Evolutionary conservation across 2,888 invertebrate species (phyloP), one percentile per base, ranked within the genome.

Genomic region (Eristalis arbustorum): DNA sequence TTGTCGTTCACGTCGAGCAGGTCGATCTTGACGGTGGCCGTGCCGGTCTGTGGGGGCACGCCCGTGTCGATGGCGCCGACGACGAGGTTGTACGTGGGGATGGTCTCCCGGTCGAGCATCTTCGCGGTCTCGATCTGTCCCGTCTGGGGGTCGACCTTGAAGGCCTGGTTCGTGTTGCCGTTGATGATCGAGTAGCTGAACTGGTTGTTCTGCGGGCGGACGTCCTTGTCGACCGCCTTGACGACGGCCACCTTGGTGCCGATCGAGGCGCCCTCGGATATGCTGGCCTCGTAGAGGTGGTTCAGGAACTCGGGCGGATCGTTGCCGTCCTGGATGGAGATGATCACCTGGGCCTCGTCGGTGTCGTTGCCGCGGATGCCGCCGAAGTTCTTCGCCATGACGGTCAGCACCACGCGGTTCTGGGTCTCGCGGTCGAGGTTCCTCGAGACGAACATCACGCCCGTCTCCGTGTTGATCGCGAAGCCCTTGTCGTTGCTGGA

Each of bases 311-410:
- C 97, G 0, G 98, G 98, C 0, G 98, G 98, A 93, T 98, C 98
- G 91, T 98, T 98, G 23, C 98, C 98, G 92, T 98, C 98, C 93
- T 98, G 97, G 88, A 99, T 97, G 0, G 97, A 96, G 87, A 99
- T 96, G 66, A 97, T 97, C 0, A 99, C 97, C 93, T 98, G 97
- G 3, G 98, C 98, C 93, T 98, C 98, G 91, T 98, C 98, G 0
- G 98, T 98, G 90, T 98, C 98, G 91, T 98, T 98, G 3, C 98
- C 98, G 56, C 96, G 95, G 89, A 99, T 98, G 22, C 98, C 97
- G 14, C 98, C 98, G 68, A 96, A 95, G 91, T 99, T 99, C 93
- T 99, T 99, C 0, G 98, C 98, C 94, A 98, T 95, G 0, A 98
- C 98, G 0, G 98, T 98, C 11, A 98, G 93, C 0, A 98, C 97